A percentile compares a stretch with the other conserved stretches of the same genome.
phyloP scores from a whole-genome alignment of 2,797 vertebrate species.

The Coregonus sp. region DNA sequence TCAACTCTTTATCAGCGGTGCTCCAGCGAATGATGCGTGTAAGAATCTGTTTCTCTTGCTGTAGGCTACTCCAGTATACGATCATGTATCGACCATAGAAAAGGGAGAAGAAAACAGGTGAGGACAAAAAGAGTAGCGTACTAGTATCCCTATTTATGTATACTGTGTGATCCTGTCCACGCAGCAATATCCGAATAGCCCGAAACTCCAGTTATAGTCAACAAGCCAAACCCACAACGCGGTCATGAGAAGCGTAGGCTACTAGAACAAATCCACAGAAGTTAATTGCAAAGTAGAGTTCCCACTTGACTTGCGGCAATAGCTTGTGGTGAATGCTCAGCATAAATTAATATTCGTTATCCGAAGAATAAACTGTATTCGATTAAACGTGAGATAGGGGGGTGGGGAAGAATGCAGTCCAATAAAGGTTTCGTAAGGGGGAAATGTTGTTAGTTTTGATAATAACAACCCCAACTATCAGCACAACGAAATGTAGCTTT shows the following conservation, averaged over 20 bases:
- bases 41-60: constrained; percentile 25
- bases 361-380: constrained; percentile 13
- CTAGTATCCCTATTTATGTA: constrained; percentile 12
- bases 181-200: constrained; percentile 14
- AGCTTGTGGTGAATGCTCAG: constrained; percentile 46
- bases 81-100: constrained; percentile 63
- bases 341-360: constrained; percentile 53
- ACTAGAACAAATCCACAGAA: constrained; percentile 64
- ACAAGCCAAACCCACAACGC: constrained; percentile 36
- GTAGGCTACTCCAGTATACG: constrained; percentile 22
- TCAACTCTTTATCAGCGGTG: background rate
- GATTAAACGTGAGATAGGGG: background rate
- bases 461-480: constrained; percentile 60
- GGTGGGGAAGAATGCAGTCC: constrained; percentile 21
- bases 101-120: constrained; percentile 42
- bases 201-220: constrained; percentile 12
- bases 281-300: constrained; percentile 69
- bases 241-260: constrained; percentile 24
- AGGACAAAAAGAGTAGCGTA: background rate
- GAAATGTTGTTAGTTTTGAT: constrained; percentile 57
- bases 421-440: constrained; percentile 28
- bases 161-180: constrained; percentile 27
- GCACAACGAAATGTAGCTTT: constrained; percentile 45
- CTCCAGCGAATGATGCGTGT: constrained; percentile 34
- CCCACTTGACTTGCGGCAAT: constrained; percentile 65